phyloP scores from a whole-genome alignment of 2,113 vertebrate species.

The Microcebus jonahi region DNA sequence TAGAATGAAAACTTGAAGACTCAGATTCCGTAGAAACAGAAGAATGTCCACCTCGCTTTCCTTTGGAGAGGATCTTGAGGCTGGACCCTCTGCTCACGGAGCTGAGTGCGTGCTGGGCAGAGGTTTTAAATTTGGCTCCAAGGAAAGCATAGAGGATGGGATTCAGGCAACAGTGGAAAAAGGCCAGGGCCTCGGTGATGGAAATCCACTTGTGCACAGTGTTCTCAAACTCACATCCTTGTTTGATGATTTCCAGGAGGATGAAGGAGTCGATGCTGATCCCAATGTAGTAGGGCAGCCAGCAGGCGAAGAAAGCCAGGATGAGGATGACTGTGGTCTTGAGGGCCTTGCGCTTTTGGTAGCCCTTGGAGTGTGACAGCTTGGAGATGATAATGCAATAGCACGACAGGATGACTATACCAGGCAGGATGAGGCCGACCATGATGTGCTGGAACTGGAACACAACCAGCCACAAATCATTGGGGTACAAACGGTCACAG shows the following conservation, averaged over 20 bases:
- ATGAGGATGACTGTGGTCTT: conserved; percentile 98
- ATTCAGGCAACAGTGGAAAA: conserved; percentile 98
- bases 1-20: conserved; percentile 97
- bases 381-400: conserved; percentile 97
- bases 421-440: conserved; percentile 95
- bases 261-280: conserved; percentile 94
- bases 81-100: conserved; percentile 93
- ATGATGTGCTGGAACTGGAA: conserved; percentile 97
- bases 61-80: conserved; percentile 95
- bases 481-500: conserved; percentile 93
- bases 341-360: conserved; percentile 96
- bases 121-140: conserved; percentile 97
- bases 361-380: conserved; percentile 93
- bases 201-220: conserved; percentile 93
- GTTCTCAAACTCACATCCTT: conserved; percentile 89
- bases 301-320: conserved; percentile 95
- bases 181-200: conserved; percentile 94
- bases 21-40: conserved; percentile 98
- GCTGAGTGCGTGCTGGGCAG: conserved; percentile 92
- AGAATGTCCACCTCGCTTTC: conserved; percentile 93
- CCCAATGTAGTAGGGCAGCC: conserved; percentile 94
- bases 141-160: conserved; percentile 98
- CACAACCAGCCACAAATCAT: conserved; percentile 86
- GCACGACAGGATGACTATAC: conserved; percentile 95
- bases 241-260: conserved; percentile 86